Evolutionary conservation across 2,113 vertebrate species (phyloP).

Genomic region (Erythrolamprus reginae): DNA sequence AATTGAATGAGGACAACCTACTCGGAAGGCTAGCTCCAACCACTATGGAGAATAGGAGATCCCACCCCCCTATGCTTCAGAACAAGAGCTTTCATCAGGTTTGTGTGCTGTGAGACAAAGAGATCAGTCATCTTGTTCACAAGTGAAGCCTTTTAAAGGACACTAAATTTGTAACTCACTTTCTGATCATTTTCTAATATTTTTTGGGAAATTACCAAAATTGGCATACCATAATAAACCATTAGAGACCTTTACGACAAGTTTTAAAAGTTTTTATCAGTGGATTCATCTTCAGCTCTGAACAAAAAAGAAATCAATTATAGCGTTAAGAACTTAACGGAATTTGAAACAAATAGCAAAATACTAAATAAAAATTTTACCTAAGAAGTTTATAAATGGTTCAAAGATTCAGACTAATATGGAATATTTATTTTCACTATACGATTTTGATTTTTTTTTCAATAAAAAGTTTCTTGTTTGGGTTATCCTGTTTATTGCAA

Average conservation of each 20-base stretch:
- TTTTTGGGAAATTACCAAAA: background rate
- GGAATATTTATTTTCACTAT: background rate
- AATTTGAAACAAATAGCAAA: background rate
- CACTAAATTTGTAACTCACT: background rate
- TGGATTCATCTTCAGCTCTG: background rate
- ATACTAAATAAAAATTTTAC: background rate
- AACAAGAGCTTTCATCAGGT: background rate
- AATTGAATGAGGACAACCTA: no score
- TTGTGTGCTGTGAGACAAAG: background rate
- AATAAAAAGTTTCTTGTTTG: background rate
- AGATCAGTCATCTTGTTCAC: background rate
- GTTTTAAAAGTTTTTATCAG: background rate
- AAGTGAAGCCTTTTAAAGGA: background rate
- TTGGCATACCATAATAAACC: background rate
- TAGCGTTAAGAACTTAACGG: background rate
- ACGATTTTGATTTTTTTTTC: background rate
- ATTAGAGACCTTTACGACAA: background rate
- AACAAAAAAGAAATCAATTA: background rate
- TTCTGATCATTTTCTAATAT: background rate
- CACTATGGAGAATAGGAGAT: no score
- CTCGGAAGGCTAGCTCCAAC: no score
- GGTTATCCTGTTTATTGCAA: background rate
- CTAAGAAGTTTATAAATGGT: background rate
- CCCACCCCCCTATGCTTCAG: no score
- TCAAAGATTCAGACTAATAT: background rate